A percentile compares a stretch with the other conserved stretches of the same genome.
These are phyloP conservation scores for Copidosoma aretas DNA, from an alignment of 2,888 invertebrate genomes.

Conservation along the genomic window DNA sequence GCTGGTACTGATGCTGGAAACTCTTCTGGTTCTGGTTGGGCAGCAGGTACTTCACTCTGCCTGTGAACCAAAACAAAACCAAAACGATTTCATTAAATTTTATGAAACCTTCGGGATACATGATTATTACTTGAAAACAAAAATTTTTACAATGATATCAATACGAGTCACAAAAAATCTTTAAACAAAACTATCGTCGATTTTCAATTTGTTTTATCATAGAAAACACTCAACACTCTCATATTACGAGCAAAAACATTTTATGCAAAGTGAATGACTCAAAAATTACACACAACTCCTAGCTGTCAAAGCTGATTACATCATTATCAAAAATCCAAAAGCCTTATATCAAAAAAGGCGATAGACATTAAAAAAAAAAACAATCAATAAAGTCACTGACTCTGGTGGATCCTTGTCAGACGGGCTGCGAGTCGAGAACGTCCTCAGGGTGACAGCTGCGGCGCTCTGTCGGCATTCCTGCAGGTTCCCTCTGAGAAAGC, in stretches of 20 bases:
- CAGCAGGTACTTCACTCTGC: not conserved
- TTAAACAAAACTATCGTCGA: too few relatives aligned
- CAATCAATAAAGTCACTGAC: constrained; percentile 37
- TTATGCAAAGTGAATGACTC: too few relatives aligned
- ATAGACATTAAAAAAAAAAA: not conserved
- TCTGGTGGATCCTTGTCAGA: constrained; percentile 48
- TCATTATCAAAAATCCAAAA: not conserved
- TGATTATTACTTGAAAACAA: not conserved
- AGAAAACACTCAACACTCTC: too few relatives aligned
- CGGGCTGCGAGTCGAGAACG: constrained; percentile 49
- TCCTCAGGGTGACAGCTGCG: constrained; percentile 43
- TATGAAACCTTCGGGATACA: not conserved
- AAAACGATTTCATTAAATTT: not conserved
- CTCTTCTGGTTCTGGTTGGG: constrained; percentile 50
- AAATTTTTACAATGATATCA: not conserved
- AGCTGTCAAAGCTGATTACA: not conserved
- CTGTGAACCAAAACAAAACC: not conserved
- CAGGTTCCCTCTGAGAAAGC: not conserved
- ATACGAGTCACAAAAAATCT: too few relatives aligned
- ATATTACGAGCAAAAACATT: too few relatives aligned
- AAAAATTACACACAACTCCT: too few relatives aligned
- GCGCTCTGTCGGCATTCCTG: constrained; percentile 23
- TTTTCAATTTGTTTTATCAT: not conserved
- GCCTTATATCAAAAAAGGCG: not conserved
- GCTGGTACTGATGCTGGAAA: constrained; percentile 72